Conservation (phyloP, 2,797 vertebrate species). For the Cottoperca gobio region DNA sequence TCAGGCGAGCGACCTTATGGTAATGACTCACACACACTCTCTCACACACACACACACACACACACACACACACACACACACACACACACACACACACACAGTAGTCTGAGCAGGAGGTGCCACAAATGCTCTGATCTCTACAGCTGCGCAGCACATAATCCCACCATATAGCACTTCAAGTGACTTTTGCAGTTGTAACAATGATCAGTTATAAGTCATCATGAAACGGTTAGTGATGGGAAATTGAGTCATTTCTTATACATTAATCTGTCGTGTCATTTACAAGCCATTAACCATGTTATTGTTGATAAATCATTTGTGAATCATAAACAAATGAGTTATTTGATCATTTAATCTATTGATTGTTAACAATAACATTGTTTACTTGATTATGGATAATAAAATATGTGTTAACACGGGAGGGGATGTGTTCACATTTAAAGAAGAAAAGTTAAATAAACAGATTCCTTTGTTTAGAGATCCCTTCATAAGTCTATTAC, state of each 20-base stretch:
- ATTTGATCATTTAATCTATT: background rate
- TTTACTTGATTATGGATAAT: background rate
- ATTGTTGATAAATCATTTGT: background rate
- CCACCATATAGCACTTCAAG: background rate
- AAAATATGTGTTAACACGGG: background rate
- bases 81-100: constrained; percentile 4
- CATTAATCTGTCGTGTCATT: background rate
- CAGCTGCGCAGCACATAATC: background rate
- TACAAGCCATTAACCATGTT: background rate
- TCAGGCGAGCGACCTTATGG: constrained; percentile 12
- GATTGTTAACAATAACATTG: background rate
- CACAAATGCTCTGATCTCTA: constrained; percentile 25
- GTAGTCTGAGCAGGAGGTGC: constrained; percentile 15
- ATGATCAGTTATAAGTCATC: background rate
- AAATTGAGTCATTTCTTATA: no score
- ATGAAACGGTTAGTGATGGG: constrained; percentile 1
- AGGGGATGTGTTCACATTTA: background rate
- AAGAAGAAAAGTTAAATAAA: no score
- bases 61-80: constrained; percentile 2
- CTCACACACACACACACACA: constrained; percentile 2
- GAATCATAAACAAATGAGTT: background rate
- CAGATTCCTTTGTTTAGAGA: no score
- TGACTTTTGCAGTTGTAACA: background rate
- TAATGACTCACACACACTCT: constrained; percentile 50
- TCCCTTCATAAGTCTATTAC: no score